Evolutionary conservation across 2,113 vertebrate genomes (phyloP).

Genomic region (Hippocampus comes): DNA sequence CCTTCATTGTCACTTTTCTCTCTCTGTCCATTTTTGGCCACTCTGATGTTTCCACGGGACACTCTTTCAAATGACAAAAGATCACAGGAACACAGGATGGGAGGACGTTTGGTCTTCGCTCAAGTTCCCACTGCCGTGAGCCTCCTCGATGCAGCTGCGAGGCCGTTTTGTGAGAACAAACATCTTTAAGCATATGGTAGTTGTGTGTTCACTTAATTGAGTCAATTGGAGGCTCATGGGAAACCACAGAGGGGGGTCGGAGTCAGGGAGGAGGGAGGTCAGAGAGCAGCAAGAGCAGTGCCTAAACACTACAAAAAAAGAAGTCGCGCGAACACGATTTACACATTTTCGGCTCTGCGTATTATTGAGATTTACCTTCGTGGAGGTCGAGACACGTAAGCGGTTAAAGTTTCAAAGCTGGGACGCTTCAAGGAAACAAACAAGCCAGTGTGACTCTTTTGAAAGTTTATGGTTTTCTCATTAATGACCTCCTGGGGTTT

Average conservation of each 20-base stretch:
- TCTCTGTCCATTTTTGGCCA: slow-evolving; percentile 26
- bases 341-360: slow-evolving; percentile 42
- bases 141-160: slow-evolving; percentile 21
- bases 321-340: slow-evolving; percentile 44
- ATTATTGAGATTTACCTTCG: slow-evolving; percentile 37
- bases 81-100: slow-evolving; percentile 11
- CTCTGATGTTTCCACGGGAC: slow-evolving; percentile 36
- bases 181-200: slow-evolving; percentile 60
- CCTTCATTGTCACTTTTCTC: slow-evolving; percentile 23
- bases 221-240: slow-evolving; percentile 68
- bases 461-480: slow-evolving; percentile 56
- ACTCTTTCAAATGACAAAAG: slow-evolving; percentile 16
- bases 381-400: slow-evolving; percentile 32
- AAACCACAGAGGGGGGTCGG: slow-evolving; percentile 67
- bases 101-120: slow-evolving; percentile 6
- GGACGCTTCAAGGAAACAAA: slow-evolving; percentile 27
- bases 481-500: slow-evolving; percentile 63
- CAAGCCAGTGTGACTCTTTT: slow-evolving; percentile 31
- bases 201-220: slow-evolving; percentile 72
- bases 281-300: slow-evolving; percentile 36
- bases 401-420: background rate
- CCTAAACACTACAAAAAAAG: slow-evolving; percentile 27
- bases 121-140: background rate
- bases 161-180: slow-evolving; percentile 42
- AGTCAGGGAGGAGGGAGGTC: slow-evolving; percentile 60